phyloP scores from a whole-genome alignment of 2,797 vertebrate genomes.

The Argya squamiceps region DNA sequence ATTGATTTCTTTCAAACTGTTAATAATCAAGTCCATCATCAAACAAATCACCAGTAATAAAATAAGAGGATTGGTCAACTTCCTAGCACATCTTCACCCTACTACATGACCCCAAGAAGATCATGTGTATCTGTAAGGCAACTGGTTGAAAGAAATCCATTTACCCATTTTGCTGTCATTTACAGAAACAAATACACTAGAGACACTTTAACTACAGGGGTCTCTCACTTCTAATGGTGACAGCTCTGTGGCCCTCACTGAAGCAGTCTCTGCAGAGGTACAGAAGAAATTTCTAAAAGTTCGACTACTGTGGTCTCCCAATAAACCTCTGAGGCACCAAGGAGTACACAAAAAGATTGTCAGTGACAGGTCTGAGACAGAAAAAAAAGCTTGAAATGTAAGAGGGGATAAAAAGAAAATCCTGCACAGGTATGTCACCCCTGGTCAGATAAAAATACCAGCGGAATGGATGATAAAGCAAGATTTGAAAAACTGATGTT shows the following conservation, averaged over 20 bases:
- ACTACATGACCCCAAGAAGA: not conserved
- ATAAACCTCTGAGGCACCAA: slow-evolving; percentile 59
- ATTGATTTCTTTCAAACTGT: not conserved
- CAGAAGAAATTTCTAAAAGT: slow-evolving; percentile 35
- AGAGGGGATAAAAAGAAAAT: slow-evolving; percentile 56
- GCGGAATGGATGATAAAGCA: not conserved
- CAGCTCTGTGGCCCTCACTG: not conserved
- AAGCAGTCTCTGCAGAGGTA: not conserved
- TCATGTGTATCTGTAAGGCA: not conserved
- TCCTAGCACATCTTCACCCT: not conserved
- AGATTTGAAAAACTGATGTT: slow-evolving; percentile 19
- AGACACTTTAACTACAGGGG: not conserved
- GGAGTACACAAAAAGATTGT: slow-evolving; percentile 57
- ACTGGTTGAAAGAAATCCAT: not conserved
- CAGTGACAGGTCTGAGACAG: slow-evolving; percentile 37
- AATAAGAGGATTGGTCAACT: not conserved
- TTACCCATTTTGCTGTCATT: not conserved
- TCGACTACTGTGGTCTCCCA: not conserved
- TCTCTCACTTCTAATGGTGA: not conserved
- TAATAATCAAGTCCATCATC: not conserved
- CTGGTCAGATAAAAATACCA: slow-evolving; percentile 42
- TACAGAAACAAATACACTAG: slow-evolving; percentile 18
- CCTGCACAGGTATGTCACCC: slow-evolving; percentile 18
- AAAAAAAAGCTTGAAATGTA: slow-evolving; percentile 71
- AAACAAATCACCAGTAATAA: not conserved